A percentile compares a stretch with the other conserved stretches of the same genome.
Evolutionary conservation across 2,888 invertebrate genomes (phyloP).

Genomic region (Coenonympha arcania): DNA sequence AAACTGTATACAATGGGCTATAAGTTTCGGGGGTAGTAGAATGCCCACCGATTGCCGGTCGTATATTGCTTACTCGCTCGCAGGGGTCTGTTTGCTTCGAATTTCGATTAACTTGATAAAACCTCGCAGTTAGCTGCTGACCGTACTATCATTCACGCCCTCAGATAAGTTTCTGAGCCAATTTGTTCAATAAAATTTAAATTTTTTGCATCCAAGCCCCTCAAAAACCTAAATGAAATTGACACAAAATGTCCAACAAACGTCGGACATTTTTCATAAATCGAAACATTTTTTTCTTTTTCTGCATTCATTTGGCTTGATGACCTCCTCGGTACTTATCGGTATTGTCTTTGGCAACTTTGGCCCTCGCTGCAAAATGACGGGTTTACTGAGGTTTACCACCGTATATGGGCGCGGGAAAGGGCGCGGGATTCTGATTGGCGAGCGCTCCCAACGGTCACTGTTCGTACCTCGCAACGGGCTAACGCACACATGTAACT

Average conservation of each 20-base stretch:
- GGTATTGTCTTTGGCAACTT: constrained; percentile 42
- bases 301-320: constrained; percentile 33
- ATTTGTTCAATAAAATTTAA: constrained; percentile 42
- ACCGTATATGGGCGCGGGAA: constrained; percentile 88
- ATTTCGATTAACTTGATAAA: constrained; percentile 53
- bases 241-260: constrained; percentile 28
- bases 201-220: constrained; percentile 36
- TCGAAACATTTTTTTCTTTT: constrained; percentile 48
- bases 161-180: constrained; percentile 51
- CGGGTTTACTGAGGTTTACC: no score
- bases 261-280: constrained; percentile 48
- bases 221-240: constrained; percentile 40
- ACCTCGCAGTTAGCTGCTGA: constrained; percentile 45
- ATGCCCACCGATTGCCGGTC: constrained; percentile 67
- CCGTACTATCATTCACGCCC: constrained; percentile 50
- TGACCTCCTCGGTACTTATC: constrained; percentile 49
- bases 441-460: constrained; percentile 70
- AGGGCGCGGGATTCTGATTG: constrained; percentile 84
- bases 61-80: constrained; percentile 53
- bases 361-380: constrained; percentile 59
- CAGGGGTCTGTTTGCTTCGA: constrained; percentile 62
- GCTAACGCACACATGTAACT: constrained; percentile 38
- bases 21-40: no score
- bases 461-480: constrained; percentile 52
- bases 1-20: constrained; percentile 49